Base-by-base conservation (phyloP, 2,113 vertebrate species). In the Stigmatopora nigra region DNA sequence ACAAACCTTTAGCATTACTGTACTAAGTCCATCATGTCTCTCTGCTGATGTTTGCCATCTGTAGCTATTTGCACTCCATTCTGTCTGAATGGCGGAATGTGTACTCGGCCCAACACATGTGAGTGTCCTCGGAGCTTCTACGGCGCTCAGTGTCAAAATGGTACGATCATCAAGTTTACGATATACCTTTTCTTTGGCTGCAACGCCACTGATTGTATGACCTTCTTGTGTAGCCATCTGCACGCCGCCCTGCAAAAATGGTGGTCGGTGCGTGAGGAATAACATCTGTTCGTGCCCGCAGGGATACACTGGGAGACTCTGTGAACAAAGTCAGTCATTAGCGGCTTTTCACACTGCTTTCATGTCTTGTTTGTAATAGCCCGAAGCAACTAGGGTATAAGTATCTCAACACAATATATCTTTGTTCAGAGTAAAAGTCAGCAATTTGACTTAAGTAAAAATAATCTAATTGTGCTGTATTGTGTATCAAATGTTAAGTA, bases 191-290 rank as follows among this genome's bases (percentile, higher is more conserved):
- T 2, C 7, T 63, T 47, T 36, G 46, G 22, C 25, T 49, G 22
- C 35, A 11, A 3, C 3, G 11, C 45, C 45, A 35, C 9, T 52
- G 48, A 49, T 51, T 7, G n/a, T 25, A 22, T 38, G 5, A 35
- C 16, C 14, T 59, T 20, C 3, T 22, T 51, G 3, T 44, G 1
- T 78, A 94, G 92, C 91, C 15, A 73, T 93, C 16, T 94, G 92
- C 85, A 89, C 72, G 19, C 92, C 91, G 0, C 80, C 92, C 70
- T 93, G 92, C 82, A 86, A 92, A 81, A 94, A 93, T 1, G 88
- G 88, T 5, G 93, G 92, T 7, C 25, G 78, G 49, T 93, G 93
- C 14, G 82, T 90, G 58, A 75, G 71, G 56, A 91, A 90, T 80
- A 89, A 88, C 48, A 12, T 13, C 11, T 95, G 93, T 73, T 88